phyloP scores from a whole-genome alignment of 2,113 vertebrate species.

The Parotia lawesii region DNA sequence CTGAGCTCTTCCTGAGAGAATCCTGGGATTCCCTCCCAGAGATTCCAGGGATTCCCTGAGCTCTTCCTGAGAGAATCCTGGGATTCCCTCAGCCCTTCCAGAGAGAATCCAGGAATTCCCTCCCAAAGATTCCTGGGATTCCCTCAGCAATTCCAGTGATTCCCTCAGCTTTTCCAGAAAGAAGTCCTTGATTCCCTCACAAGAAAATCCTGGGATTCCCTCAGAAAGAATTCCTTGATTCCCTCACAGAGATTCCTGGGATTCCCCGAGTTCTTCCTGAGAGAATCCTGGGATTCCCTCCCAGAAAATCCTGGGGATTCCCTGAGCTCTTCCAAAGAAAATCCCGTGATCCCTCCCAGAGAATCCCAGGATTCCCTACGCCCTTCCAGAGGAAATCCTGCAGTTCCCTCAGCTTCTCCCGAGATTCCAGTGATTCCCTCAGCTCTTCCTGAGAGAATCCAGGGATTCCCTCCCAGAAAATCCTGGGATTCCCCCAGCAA shows the following conservation, averaged over 20 bases:
- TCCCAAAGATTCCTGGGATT: not conserved
- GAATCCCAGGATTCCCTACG: not conserved
- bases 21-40: not conserved
- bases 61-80: too few relatives aligned
- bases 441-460: not conserved
- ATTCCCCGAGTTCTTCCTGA: too few relatives aligned
- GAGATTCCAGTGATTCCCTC: too few relatives aligned
- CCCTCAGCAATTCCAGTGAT: not conserved
- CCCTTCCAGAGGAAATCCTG: too few relatives aligned
- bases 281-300: not conserved
- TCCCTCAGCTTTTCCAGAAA: too few relatives aligned
- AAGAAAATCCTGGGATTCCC: not conserved
- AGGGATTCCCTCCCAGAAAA: not conserved
- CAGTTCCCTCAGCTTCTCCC: not conserved
- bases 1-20: too few relatives aligned
- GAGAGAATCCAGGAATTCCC: not conserved
- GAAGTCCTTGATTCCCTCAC: too few relatives aligned
- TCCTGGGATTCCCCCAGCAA: not conserved
- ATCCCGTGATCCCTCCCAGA: not conserved
- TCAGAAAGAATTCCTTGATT: too few relatives aligned
- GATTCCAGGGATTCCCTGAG: too few relatives aligned
- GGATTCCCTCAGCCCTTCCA: not conserved
- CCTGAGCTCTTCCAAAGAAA: not conserved
- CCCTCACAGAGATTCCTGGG: not conserved
- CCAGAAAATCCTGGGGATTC: not conserved